Base-by-base conservation (phyloP, 2,797 vertebrate species). In the Etheostoma perlongum region DNA sequence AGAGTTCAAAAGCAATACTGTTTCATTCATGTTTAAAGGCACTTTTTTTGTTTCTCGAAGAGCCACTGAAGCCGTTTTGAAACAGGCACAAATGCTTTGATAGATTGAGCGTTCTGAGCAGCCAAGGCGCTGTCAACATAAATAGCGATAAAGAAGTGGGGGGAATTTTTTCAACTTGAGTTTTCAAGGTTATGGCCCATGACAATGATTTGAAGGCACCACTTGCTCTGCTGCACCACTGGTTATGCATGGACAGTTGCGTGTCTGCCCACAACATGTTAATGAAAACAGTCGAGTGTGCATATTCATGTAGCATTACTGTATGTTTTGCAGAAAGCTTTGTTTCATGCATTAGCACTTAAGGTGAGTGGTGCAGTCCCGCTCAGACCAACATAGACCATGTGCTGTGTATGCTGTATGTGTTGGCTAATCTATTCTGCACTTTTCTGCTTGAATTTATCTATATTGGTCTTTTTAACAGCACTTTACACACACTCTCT, bases 1-100 rank as follows among this genome's bases (percentile, higher is more conserved):
- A 88, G 93, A 96, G 96, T 97, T 97, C 97, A 97, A 96, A 96
- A 95, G 96, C 95, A 93, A 94, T 94, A 91, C 95, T 83, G 94
- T 96, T 96, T 95, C 96, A 95, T 93, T 92, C 96, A 97, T 95
- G 96, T 95, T 98, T 96, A 93, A 95, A 95, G 91, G 92, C 84
- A 85, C 89, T 95, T 94, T 91, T 40, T 95, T 95, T 93, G 90
- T 93, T 93, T 94, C 91, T 93, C 84, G 87, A 85, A 93, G 87
- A 93, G 93, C 89, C 89, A 91, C 91, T 91, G 91, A 94, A 90
- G 92, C 93, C 89, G 88, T 91, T 95, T 93, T 92, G 92, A 93
- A 94, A 94, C 83, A 71, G 81, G 87, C 78, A 92, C 87, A 91
- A 92, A 86, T 5, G 88, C 91, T 95, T 94, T 96, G 94, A 95